Base-by-base conservation (phyloP, 2,797 vertebrate species). In the Lacerta viridis region DNA sequence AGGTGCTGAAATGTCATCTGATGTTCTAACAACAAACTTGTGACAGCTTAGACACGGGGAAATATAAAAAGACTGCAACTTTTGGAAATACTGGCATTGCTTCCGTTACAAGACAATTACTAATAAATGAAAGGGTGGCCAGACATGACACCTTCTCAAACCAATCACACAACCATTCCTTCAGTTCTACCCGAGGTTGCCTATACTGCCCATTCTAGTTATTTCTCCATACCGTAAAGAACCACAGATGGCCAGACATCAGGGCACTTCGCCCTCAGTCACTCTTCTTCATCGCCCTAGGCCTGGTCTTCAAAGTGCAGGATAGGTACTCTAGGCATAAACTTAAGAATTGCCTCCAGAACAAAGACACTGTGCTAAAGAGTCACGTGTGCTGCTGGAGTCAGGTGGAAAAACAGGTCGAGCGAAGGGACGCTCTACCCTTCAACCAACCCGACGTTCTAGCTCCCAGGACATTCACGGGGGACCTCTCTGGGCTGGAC, bases 1-100 rank as follows among this genome's bases (percentile, higher is more conserved):
- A 15, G 94, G 98, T 99, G 97, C 98, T 99, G 98, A 99, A 98
- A 50, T 0, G 1, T 2, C 69, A 0, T 1, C 0, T 1, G 0
- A n/a, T 13, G 3, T 25, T 74, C 13, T 36, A 55, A 76, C 29
- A 64, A 43, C 66, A 41, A 41, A 55, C 29, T 29, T 74, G 11
- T 29, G 7, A 6, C 41, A 39, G 11, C 2, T 74, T 61, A 84
- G 7, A 36, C 11, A 33, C 2, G 36, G n/a, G 7, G 2, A 69
- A 43, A 20, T 68, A 25, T 41, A 25, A 41, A 87, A 27, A n/a
- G 23, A 50, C 36, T 55, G 9, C 23, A 20, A 72, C 23, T 59
- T 71, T 55, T 55, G 29, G 39, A 41, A 69, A 68, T 86, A 15
- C 23, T 33, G n/a, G 10, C 23, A 23, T 43, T 36, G 11, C 11